These are phyloP conservation scores for Drosophila bifasciata DNA, from an alignment of 1,140 invertebrate genomes.

Conservation along the genomic window DNA sequence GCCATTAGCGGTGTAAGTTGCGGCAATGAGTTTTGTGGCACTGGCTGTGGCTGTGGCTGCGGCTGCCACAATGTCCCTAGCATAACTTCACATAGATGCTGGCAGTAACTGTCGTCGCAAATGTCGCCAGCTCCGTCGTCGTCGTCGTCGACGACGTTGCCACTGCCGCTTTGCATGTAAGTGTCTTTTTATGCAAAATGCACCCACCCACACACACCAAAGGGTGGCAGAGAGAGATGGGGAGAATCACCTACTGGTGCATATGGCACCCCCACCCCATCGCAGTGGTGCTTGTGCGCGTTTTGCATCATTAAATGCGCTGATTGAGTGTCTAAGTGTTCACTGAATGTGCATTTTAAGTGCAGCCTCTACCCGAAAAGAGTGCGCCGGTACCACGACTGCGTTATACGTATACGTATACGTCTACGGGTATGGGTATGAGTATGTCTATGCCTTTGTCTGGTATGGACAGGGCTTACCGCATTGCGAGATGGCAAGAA, in stretches of 20 bases:
- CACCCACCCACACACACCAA: conserved; percentile 43
- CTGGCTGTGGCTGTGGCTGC: conserved; percentile 23
- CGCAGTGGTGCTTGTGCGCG: conserved; percentile 44
- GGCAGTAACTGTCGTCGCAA: conserved; percentile 80
- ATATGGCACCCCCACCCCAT: conserved; percentile 38
- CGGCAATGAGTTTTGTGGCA: conserved; percentile 79
- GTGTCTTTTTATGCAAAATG: conserved; percentile 80
- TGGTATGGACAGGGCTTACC: conserved; percentile 65
- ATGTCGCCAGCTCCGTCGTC: conserved; percentile 63
- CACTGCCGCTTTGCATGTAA: conserved; percentile 58
- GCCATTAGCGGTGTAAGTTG: conserved; percentile 83
- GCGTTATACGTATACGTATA: background rate
- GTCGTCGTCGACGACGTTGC: conserved; percentile 32
- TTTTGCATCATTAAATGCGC: conserved; percentile 79
- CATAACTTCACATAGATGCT: conserved; percentile 79
- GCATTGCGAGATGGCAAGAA: conserved; percentile 84
- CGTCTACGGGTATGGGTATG: too few relatives aligned
- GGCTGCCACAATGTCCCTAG: conserved; percentile 48
- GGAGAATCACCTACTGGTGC: conserved; percentile 4
- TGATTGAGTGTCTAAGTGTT: conserved; percentile 81
- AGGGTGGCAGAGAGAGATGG: background rate
- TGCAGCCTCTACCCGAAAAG: conserved; percentile 15
- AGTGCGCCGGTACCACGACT: background rate
- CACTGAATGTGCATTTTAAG: conserved; percentile 74
- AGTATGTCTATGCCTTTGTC: conserved; percentile 37